These are phyloP conservation scores for Lymantria monacha DNA, from an alignment of 2,888 invertebrate species.

Conservation along the genomic window DNA sequence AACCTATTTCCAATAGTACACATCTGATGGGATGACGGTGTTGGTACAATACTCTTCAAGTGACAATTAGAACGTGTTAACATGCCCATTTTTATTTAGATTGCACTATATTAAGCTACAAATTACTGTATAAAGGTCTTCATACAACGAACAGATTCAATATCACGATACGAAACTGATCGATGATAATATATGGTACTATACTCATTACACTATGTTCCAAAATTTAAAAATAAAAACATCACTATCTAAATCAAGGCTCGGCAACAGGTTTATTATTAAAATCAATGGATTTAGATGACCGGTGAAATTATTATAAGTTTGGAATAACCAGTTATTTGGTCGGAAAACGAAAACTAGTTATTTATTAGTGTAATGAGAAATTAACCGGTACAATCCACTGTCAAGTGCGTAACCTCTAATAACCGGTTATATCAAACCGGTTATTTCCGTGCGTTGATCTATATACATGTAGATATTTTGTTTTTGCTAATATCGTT, in stretches of 20 bases:
- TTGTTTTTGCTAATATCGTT: too few relatives aligned
- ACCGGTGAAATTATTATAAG: background rate
- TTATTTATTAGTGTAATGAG: too few relatives aligned
- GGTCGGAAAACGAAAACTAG: background rate
- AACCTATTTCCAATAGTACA: too few relatives aligned
- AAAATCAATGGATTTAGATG: too few relatives aligned
- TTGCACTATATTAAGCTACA: background rate
- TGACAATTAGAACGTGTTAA: background rate
- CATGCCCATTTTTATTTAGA: background rate
- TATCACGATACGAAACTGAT: background rate
- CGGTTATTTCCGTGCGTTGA: background rate
- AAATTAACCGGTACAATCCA: too few relatives aligned
- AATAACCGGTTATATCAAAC: background rate
- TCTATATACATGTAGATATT: background rate
- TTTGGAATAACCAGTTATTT: background rate
- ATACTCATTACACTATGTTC: too few relatives aligned
- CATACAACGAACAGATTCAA: constrained; percentile 28
- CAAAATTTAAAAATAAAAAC: too few relatives aligned
- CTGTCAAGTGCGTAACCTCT: too few relatives aligned
- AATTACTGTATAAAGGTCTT: constrained; percentile 29
- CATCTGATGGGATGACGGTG: too few relatives aligned
- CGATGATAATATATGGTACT: too few relatives aligned
- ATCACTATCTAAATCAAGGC: too few relatives aligned
- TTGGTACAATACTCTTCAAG: background rate
- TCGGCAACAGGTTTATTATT: too few relatives aligned